These are phyloP conservation scores for Calvadosia cruxmelitensis DNA, from an alignment of 30 jellyfish, hydroid and myxozoan species.

Conservation along the genomic window DNA sequence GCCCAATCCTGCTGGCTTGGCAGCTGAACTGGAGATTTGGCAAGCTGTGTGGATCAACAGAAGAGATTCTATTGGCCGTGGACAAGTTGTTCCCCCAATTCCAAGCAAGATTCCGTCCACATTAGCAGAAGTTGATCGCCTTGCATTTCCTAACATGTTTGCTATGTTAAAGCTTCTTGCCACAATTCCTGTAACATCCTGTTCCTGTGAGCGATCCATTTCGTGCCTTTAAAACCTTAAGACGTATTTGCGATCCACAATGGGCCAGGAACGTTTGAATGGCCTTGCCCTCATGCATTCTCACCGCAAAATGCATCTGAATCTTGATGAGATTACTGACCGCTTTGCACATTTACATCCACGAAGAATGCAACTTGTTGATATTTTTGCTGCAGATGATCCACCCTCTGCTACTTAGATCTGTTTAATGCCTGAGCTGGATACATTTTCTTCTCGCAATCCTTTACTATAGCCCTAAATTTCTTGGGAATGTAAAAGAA, in stretches of 20 bases:
- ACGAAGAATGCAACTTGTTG: slow-evolving; percentile 25
- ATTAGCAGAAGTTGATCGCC: slow-evolving; percentile 13
- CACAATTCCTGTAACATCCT: slow-evolving; percentile 40
- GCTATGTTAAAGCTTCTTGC: slow-evolving; percentile 28
- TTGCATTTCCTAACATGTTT: slow-evolving; percentile 23
- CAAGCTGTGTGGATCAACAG: no score
- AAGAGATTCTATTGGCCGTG: no score
- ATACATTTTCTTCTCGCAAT: no score
- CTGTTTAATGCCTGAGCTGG: no score
- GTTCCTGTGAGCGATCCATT: slow-evolving; percentile 48
- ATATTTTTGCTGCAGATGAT: slow-evolving; percentile 10
- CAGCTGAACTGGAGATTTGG: neutral
- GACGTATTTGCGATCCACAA: slow-evolving; percentile 8
- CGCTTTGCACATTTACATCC: slow-evolving; percentile 27
- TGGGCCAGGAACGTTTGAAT: slow-evolving; percentile 5
- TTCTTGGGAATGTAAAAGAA: no score
- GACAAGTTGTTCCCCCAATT: no score
- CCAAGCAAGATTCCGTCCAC: no score
- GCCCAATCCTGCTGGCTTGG: neutral
- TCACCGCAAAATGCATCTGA: slow-evolving; percentile 15
- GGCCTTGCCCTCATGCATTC: slow-evolving; percentile 31
- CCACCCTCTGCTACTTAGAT: no score
- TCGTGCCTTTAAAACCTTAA: slow-evolving; percentile 18
- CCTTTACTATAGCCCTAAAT: no score
- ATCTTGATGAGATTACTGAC: slow-evolving; percentile 10